Evolutionary conservation across 2,888 invertebrate genomes (phyloP).

Genomic region (Oxytorus armatus): DNA sequence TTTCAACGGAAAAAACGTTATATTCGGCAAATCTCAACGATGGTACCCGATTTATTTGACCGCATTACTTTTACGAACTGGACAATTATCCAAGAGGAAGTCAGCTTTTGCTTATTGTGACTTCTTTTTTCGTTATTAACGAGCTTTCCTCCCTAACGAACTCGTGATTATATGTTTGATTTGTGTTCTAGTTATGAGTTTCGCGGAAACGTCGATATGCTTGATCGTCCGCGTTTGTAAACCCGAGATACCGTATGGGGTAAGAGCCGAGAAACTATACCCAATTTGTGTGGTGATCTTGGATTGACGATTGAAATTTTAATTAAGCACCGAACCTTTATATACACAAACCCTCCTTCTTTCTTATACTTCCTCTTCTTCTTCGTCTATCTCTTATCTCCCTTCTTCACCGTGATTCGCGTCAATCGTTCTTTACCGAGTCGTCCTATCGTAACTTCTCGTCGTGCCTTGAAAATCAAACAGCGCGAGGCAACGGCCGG

Average conservation of each 20-base stretch:
- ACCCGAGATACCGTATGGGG: constrained; percentile 16
- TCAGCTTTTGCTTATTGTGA: not conserved
- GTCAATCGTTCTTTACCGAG: constrained; percentile 30
- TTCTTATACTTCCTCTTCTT: constrained; percentile 26
- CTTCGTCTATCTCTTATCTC: not conserved
- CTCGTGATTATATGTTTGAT: constrained; percentile 32
- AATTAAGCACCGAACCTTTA: constrained; percentile 62
- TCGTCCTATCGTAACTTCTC: constrained; percentile 38
- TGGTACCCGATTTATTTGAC: constrained; percentile 25
- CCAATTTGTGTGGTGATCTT: constrained; percentile 73
- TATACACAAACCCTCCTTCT: constrained; percentile 31
- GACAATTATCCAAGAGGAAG: not conserved
- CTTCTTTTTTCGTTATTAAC: constrained; percentile 34
- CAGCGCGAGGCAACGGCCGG: constrained; percentile 44
- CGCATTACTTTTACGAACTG: constrained; percentile 41
- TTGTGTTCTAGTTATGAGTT: constrained; percentile 55
- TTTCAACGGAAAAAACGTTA: constrained; percentile 34
- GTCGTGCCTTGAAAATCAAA: constrained; percentile 57
- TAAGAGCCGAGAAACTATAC: no score
- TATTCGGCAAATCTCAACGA: constrained; percentile 11
- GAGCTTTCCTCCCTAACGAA: constrained; percentile 51
- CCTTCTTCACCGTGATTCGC: not conserved
- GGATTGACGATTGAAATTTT: constrained; percentile 72
- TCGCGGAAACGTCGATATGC: constrained; percentile 50
- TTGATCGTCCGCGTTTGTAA: constrained; percentile 55